phyloP scores from a whole-genome alignment of 2,888 invertebrate genomes.

The Apotomis turbidana region DNA sequence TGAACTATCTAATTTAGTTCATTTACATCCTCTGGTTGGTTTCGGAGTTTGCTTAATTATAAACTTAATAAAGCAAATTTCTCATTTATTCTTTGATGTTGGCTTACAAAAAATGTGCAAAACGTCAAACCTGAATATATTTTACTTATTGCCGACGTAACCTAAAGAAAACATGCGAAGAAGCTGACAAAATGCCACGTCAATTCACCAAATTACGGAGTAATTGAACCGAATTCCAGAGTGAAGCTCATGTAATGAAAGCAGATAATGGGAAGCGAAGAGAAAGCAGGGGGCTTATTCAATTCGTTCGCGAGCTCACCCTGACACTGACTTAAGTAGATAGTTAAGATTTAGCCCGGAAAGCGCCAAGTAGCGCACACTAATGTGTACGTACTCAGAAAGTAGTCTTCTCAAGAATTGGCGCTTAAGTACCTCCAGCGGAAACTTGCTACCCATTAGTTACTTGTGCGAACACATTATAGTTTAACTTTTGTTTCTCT shows the following conservation, averaged over 20 bases:
- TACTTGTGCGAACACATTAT: slow-evolving; percentile 77
- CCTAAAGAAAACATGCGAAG: slow-evolving; percentile 62
- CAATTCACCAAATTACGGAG: slow-evolving; percentile 76
- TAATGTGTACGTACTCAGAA: slow-evolving; percentile 76
- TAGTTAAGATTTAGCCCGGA: slow-evolving; percentile 78
- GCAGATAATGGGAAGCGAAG: slow-evolving; percentile 71
- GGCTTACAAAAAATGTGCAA: background rate
- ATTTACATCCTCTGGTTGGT: slow-evolving; percentile 6
- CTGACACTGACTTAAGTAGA: slow-evolving; percentile 77
- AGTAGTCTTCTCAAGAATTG: slow-evolving; percentile 77
- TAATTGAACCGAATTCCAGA: slow-evolving; percentile 78
- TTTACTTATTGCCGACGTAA: slow-evolving; percentile 25
- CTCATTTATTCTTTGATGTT: background rate
- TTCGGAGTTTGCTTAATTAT: slow-evolving; percentile 15
- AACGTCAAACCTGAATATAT: slow-evolving; percentile 5
- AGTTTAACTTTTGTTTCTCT: slow-evolving; percentile 76
- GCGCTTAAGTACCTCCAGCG: slow-evolving; percentile 75
- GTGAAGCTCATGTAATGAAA: slow-evolving; percentile 78
- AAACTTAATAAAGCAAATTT: background rate
- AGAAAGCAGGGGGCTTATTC: slow-evolving; percentile 70
- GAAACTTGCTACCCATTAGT: slow-evolving; percentile 80
- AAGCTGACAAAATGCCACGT: slow-evolving; percentile 77
- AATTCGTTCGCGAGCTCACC: slow-evolving; percentile 69
- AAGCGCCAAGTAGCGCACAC: slow-evolving; percentile 67
- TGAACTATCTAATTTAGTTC: slow-evolving; percentile 32